A percentile compares a stretch with the other conserved stretches of the same genome.
These are phyloP conservation scores for Eretmocerus hayati DNA, from an alignment of 2,888 invertebrate species.

Conservation along the genomic window DNA sequence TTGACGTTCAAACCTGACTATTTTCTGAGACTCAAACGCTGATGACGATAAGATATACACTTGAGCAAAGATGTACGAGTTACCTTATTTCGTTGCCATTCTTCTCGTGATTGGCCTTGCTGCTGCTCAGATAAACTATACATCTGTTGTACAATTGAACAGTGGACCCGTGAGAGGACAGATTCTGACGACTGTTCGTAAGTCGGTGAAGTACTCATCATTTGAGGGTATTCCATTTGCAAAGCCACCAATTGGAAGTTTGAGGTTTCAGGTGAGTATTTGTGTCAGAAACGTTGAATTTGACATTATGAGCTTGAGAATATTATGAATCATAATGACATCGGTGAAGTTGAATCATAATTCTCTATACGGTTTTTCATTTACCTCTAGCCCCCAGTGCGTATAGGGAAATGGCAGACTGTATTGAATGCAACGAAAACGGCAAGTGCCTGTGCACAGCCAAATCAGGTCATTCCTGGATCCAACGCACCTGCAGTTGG, in stretches of 20 bases:
- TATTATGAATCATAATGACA: too few species aligned
- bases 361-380: too few species aligned
- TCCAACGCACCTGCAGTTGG: constrained; percentile 24
- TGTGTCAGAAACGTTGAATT: too few species aligned
- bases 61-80: background rate
- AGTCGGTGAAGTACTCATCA: constrained; percentile 21
- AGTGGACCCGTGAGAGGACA: constrained; percentile 29
- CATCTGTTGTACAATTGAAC: constrained; percentile 24
- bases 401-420: constrained; percentile 24
- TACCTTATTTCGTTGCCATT: background rate
- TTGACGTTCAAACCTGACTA: too few species aligned
- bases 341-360: too few species aligned
- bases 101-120: background rate
- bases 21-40: too few species aligned
- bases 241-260: constrained; percentile 26
- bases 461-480: constrained; percentile 1
- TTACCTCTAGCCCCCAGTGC: constrained; percentile 29
- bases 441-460: constrained; percentile 25
- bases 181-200: constrained; percentile 22
- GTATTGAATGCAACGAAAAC: constrained; percentile 19
- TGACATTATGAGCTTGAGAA: too few species aligned
- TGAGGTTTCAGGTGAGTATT: constrained; percentile 32
- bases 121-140: background rate
- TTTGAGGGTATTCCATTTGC: constrained; percentile 33
- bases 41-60: too few species aligned